Evolutionary conservation across 2,888 invertebrate species (phyloP).

Genomic region (Sicus ferrugineus): DNA sequence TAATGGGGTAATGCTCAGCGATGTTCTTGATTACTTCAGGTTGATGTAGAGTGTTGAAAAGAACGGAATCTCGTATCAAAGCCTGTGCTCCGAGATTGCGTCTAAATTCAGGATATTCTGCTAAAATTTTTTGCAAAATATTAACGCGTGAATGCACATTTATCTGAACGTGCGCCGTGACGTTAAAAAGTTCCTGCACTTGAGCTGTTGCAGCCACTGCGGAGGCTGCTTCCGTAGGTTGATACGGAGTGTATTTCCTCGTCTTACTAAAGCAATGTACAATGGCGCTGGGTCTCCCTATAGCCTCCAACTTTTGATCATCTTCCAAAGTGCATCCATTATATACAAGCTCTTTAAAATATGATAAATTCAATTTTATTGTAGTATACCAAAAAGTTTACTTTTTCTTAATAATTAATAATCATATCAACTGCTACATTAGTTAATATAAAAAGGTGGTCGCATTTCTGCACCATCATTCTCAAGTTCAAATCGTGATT

Average conservation of each 20-base stretch:
- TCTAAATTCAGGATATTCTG: slow-evolving; percentile 73
- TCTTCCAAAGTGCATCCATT: slow-evolving; percentile 72
- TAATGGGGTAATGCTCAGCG: slow-evolving; percentile 72
- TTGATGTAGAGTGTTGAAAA: slow-evolving; percentile 73
- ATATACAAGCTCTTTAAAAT: slow-evolving; percentile 70
- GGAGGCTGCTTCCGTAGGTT: slow-evolving; percentile 38
- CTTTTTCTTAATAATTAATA: no score
- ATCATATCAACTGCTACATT: background rate
- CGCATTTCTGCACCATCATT: no score
- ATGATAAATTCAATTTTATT: background rate
- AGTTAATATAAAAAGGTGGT: background rate
- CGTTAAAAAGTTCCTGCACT: slow-evolving; percentile 55
- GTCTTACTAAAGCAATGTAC: slow-evolving; percentile 67
- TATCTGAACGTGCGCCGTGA: slow-evolving; percentile 61
- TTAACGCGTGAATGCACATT: slow-evolving; percentile 67
- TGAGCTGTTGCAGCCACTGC: slow-evolving; percentile 43
- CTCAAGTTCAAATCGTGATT: no score
- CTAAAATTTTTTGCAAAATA: slow-evolving; percentile 70
- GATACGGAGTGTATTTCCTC: slow-evolving; percentile 51
- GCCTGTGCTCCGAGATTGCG: slow-evolving; percentile 76
- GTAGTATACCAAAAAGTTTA: no score
- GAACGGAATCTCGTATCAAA: slow-evolving; percentile 75
- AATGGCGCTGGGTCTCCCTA: slow-evolving; percentile 68
- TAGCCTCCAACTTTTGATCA: slow-evolving; percentile 67
- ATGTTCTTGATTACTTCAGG: slow-evolving; percentile 72